These are phyloP conservation scores for Bucco capensis DNA, from an alignment of 2,113 vertebrate genomes.

Conservation along the genomic window DNA sequence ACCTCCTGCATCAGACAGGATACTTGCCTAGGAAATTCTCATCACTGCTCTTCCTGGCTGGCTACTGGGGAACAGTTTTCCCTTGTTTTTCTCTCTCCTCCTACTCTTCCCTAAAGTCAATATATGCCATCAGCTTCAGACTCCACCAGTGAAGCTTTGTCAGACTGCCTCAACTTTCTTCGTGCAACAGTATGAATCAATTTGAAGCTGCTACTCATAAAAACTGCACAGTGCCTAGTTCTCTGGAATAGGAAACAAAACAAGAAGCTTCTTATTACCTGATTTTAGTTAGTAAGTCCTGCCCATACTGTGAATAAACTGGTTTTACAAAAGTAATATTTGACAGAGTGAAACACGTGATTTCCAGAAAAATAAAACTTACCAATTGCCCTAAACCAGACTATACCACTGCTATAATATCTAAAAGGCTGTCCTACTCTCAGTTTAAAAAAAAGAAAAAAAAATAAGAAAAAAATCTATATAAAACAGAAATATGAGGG, in stretches of 20 bases:
- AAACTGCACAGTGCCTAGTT: neutral
- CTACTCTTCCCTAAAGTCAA: neutral
- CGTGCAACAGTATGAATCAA: neutral
- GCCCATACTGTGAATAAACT: neutral
- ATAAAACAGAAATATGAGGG: neutral
- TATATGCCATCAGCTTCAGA: neutral
- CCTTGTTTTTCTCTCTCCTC: neutral
- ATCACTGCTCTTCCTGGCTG: neutral
- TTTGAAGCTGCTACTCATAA: neutral
- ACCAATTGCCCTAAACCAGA: neutral
- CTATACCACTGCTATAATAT: neutral
- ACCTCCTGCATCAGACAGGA: neutral
- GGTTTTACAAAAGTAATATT: neutral
- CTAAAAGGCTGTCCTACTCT: neutral
- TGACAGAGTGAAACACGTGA: neutral
- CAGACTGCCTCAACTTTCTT: neutral
- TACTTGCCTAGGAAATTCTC: neutral
- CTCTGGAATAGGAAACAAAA: neutral
- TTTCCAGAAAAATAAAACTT: neutral
- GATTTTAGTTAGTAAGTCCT: neutral
- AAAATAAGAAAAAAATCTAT: neutral
- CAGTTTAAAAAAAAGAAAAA: neutral
- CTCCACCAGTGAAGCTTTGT: neutral
- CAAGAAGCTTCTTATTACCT: neutral
- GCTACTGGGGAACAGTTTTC: neutral